A percentile compares a stretch with the other conserved stretches of the same genome.
Conservation (phyloP, 2,797 vertebrate genomes). For the Myioborus miniatus region DNA sequence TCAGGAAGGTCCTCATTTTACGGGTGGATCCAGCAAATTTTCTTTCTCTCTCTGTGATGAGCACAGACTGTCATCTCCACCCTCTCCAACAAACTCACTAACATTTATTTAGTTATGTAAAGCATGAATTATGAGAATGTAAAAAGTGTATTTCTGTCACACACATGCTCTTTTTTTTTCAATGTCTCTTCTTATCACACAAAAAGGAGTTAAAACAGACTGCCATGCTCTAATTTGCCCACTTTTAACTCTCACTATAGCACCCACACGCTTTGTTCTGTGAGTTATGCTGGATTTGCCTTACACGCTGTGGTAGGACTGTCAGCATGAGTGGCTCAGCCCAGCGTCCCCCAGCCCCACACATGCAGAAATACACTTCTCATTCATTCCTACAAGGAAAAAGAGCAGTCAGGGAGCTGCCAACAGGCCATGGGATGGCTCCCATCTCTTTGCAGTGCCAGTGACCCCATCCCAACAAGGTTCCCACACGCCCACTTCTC, state of each 20-base stretch:
- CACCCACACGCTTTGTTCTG: background rate
- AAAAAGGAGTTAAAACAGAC: background rate
- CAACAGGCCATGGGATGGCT: background rate
- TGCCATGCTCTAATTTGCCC: background rate
- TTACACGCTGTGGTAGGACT: background rate
- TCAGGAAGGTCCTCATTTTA: background rate
- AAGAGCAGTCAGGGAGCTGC: background rate
- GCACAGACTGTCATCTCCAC: background rate
- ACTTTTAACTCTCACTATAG: background rate
- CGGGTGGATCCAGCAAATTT: background rate
- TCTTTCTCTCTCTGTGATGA: background rate
- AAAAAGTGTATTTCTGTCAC: background rate
- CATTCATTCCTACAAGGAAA: background rate
- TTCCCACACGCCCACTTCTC: background rate
- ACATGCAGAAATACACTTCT: background rate
- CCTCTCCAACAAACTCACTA: background rate
- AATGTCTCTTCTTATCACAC: background rate
- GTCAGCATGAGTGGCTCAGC: background rate
- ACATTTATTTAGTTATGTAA: background rate
- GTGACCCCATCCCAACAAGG: background rate
- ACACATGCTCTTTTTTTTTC: background rate
- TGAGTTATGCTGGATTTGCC: background rate
- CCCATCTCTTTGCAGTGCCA: background rate
- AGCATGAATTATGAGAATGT: background rate
- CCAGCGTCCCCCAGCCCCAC: background rate